phyloP scores from a whole-genome alignment of 2,888 invertebrate species.

The Nycteola revayana region DNA sequence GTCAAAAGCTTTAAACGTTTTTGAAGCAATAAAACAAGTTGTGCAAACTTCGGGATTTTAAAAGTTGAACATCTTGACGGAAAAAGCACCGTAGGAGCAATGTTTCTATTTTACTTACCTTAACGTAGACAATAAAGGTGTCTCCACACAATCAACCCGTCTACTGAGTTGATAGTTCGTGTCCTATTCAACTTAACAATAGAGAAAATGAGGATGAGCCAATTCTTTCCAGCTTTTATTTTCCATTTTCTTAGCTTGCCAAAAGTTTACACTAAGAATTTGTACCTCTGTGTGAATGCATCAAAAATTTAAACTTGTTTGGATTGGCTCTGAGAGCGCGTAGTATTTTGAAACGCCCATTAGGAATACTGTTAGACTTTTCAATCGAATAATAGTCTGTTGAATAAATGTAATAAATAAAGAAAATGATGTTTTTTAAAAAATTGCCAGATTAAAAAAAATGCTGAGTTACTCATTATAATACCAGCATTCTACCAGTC shows the following conservation, averaged over 20 bases:
- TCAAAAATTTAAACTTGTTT: slow-evolving; percentile 67
- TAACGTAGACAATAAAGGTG: slow-evolving; percentile 73
- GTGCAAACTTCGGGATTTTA: slow-evolving; percentile 57
- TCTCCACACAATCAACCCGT: slow-evolving; percentile 72
- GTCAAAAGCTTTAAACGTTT: slow-evolving; percentile 46
- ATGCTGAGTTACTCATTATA: too few species aligned
- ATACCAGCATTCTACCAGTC: too few species aligned
- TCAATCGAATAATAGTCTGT: too few species aligned
- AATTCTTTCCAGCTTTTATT: slow-evolving; percentile 74
- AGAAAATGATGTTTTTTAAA: too few species aligned
- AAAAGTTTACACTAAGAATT: slow-evolving; percentile 72
- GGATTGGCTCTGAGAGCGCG: slow-evolving; percentile 60
- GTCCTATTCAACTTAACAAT: slow-evolving; percentile 76
- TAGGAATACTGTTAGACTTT: slow-evolving; percentile 60
- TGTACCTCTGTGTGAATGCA: slow-evolving; percentile 60
- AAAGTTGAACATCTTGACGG: slow-evolving; percentile 68
- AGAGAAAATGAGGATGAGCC: slow-evolving; percentile 76
- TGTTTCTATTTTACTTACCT: slow-evolving; percentile 74
- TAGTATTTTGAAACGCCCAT: slow-evolving; percentile 56
- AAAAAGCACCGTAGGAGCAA: slow-evolving; percentile 60
- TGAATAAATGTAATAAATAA: too few species aligned
- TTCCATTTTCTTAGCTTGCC: slow-evolving; percentile 64
- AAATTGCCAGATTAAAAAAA: too few species aligned
- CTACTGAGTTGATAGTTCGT: slow-evolving; percentile 76
- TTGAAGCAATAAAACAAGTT: slow-evolving; percentile 48